Evolutionary conservation across 53 echinoderm and acorn worm species (phyloP), one percentile per base, ranked within the genome.

Genomic region (Stichopus horrens): DNA sequence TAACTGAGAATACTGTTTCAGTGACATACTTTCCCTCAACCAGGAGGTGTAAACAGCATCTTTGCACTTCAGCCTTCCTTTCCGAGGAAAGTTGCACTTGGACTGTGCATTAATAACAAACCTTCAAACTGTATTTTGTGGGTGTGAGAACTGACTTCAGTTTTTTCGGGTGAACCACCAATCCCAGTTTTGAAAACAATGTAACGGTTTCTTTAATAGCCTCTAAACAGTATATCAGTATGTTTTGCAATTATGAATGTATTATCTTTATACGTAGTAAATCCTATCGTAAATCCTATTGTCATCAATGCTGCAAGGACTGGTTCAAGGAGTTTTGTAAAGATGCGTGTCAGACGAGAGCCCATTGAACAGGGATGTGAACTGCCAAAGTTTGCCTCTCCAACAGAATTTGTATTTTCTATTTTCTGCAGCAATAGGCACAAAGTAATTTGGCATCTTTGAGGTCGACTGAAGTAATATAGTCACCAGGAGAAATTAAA

Each of bases 111-210:
- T 59, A 11, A 92, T 89, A 57, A 83, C 77, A 83, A 94, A 92
- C 19, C 91, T 83, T 21, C 91, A 74, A 58, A 91, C 11, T 65
- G 73, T 23, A 94, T 85, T 74, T 87, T 52, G 57, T 54, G 8
- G 95, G 95, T 5, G 9, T 88, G 21, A 94, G 51, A 6, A 93
- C 84, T 14, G 93, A 94, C 73, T 95, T n/a, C n/a, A n/a, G n/a
- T n/a, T 93, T 7, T 83, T 66, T 55, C 37, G 89, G 91, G 73
- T 91, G 92, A 19, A 90, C n/a, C 21, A 75, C 57, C 21, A 90
- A 90, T 6, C 92, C 92, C 58, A 92, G 73, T 9, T 90, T 9
- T 4, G 93, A 23, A 14, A 93, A 68, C 5, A 68, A 13, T 22
- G 77, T 77, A 21, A 83, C 59, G 20, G 89, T 84, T 54, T 14